phyloP scores from a whole-genome alignment of 2,888 invertebrate species.

The Willowsia nigromaculata region DNA sequence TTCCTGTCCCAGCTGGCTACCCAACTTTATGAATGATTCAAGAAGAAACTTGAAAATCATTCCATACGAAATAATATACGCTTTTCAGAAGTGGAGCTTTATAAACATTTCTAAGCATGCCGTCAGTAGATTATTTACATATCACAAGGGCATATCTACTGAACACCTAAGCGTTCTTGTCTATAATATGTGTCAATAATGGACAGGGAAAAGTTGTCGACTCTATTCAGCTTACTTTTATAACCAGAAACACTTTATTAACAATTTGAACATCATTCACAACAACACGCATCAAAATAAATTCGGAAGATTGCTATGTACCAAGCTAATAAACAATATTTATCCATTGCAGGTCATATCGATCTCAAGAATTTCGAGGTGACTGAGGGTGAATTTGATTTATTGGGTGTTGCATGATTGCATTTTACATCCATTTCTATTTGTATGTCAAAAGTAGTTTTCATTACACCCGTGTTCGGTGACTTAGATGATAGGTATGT shows the following conservation, averaged over 20 bases:
- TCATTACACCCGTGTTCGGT: background rate
- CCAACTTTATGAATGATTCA: background rate
- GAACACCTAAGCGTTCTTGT: background rate
- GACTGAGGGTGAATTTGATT: background rate
- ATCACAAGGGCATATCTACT: background rate
- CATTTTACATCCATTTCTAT: background rate
- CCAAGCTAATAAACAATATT: background rate
- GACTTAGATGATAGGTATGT: background rate
- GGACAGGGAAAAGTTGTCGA: background rate
- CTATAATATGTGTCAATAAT: background rate
- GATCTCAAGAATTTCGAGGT: background rate
- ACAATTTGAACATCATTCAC: no score
- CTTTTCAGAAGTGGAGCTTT: background rate
- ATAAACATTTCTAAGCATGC: no score
- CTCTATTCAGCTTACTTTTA: background rate
- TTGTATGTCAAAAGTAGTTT: background rate
- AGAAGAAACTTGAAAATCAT: background rate
- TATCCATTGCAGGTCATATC: background rate
- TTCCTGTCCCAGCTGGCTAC: background rate
- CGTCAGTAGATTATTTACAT: background rate
- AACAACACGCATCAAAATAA: no score
- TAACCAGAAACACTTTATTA: no score
- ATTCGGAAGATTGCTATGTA: background rate
- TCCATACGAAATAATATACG: background rate
- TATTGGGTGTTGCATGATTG: constrained; percentile 40